Conservation (phyloP, 30 jellyfish, hydroid and myxozoan genomes). For the Sanderia malayensis region DNA sequence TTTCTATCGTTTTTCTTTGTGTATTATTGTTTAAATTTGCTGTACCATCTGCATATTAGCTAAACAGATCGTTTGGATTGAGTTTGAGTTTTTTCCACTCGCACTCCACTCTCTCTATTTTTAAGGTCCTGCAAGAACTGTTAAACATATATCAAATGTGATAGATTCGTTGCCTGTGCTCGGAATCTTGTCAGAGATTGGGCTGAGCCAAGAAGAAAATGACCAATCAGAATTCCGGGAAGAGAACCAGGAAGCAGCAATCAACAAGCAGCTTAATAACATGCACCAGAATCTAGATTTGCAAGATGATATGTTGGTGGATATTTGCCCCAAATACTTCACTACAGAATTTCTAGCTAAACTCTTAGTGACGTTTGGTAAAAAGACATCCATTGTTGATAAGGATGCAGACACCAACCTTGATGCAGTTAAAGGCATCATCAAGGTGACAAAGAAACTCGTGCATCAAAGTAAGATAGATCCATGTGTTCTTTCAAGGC, state of each 20-base stretch:
- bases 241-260: not conserved
- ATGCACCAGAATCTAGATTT: not conserved
- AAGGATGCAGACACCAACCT: not conserved
- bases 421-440: conserved; percentile 6
- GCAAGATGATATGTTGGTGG: conserved; percentile 12
- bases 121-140: no score
- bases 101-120: no score
- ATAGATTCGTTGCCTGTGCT: conserved; percentile 41
- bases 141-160: conserved; percentile 22
- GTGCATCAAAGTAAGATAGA: not conserved
- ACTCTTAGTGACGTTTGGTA: not conserved
- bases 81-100: no score
- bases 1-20: no score
- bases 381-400: no score
- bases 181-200: conserved; percentile 53
- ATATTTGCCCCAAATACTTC: conserved; percentile 8
- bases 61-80: no score
- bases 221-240: not conserved
- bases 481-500: conserved; percentile 1
- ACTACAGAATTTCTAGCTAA: conserved; percentile 31
- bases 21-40: no score
- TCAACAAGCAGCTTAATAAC: not conserved
- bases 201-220: not conserved
- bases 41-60: no score
- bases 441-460: conserved; percentile 5